Conservation (phyloP, 2,888 invertebrate species). For the Pharmacophagus antenor region DNA sequence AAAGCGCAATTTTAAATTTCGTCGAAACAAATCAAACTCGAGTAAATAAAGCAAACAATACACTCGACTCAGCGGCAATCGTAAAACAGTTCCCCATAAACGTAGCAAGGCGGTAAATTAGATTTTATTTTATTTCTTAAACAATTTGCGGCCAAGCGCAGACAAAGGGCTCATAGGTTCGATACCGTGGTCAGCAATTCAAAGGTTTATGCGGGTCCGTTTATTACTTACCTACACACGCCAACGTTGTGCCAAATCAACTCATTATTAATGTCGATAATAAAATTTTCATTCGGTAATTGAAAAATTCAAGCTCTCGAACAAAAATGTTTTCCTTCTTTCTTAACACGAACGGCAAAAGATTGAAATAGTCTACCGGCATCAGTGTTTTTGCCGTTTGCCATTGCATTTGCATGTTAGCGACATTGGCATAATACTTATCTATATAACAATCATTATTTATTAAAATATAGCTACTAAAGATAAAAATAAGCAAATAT, state of each 20-base stretch:
- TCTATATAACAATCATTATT: no score
- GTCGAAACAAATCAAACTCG: constrained; percentile 55
- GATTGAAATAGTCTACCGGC: no score
- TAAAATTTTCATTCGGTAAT: constrained; percentile 31
- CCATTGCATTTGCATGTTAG: no score
- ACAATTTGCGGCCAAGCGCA: constrained; percentile 74
- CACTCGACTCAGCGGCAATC: constrained; percentile 62
- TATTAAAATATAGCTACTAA: no score
- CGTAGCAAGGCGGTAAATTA: constrained; percentile 76
- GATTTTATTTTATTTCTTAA: constrained; percentile 80
- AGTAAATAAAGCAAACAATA: constrained; percentile 68
- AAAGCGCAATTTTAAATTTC: constrained; percentile 39
- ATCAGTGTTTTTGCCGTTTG: no score
- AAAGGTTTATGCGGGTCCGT: constrained; percentile 78
- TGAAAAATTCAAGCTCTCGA: no score
- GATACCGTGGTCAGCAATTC: constrained; percentile 77
- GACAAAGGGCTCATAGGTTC: constrained; percentile 75
- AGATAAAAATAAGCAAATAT: no score
- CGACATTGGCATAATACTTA: no score
- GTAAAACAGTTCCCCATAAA: constrained; percentile 73
- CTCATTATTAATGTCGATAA: constrained; percentile 34
- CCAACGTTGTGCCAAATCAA: constrained; percentile 40
- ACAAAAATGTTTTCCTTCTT: no score
- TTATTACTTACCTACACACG: constrained; percentile 70
- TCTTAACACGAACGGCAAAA: no score